Conservation (phyloP, 2,113 vertebrate species). For the Scalopus aquaticus region DNA sequence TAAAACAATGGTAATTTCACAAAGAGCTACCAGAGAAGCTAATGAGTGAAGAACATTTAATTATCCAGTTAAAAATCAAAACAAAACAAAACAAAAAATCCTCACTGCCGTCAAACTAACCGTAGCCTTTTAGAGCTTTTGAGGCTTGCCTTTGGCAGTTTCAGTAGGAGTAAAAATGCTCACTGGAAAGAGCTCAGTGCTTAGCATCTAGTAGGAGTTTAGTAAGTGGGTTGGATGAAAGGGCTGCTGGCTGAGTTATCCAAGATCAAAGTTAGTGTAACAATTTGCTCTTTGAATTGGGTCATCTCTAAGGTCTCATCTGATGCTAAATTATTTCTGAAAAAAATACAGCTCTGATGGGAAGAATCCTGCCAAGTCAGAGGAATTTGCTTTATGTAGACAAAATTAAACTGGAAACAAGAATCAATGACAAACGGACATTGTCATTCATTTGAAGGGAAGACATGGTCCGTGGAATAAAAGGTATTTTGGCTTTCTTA, state of each 20-base stretch:
- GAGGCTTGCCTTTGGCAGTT: neutral
- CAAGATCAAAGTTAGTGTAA: neutral
- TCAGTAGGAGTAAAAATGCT: neutral
- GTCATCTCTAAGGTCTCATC: slow-evolving; percentile 1
- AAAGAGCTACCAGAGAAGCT: neutral
- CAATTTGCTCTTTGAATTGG: neutral
- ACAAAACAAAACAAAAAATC: too few species aligned
- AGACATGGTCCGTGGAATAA: slow-evolving; percentile 33
- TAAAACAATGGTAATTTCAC: neutral
- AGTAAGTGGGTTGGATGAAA: neutral
- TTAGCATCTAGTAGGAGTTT: neutral
- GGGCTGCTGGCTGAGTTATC: neutral
- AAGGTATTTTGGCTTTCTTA: slow-evolving; percentile 54
- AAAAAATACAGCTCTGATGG: neutral
- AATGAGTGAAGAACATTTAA: neutral
- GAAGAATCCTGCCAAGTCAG: neutral
- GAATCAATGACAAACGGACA: neutral
- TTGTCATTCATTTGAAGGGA: slow-evolving; percentile 30
- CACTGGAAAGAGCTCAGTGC: neutral
- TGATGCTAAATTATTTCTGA: neutral
- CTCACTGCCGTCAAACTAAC: neutral
- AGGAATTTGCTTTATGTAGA: neutral
- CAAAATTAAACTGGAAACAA: slow-evolving; percentile 59
- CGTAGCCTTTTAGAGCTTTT: neutral
- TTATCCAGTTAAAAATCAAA: neutral